Evolutionary conservation across 2,113 vertebrate species (phyloP), one percentile per base, ranked within the genome.

Genomic region (Bambusicola thoracicus): DNA sequence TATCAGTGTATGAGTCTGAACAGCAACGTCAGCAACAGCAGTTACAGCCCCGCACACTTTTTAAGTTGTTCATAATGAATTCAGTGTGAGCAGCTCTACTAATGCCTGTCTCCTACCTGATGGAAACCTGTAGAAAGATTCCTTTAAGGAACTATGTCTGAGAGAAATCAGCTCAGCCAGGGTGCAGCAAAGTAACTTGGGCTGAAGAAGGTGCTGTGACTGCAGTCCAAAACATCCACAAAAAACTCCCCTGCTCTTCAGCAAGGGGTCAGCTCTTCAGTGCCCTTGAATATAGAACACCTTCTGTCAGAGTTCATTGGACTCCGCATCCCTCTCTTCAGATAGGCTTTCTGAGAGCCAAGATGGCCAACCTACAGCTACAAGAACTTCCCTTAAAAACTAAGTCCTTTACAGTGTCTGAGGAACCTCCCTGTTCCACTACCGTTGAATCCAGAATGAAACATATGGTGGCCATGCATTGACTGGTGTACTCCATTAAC

Each of bases 391-490:
- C 6, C 7, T 41, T 36, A 55, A 46, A 62, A 68, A 65, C 22
- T 12, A 15, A 17, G 17, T 68, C 67, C 46, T 62, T 74, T 29
- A 51, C 21, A 27, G 25, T 2, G 32, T 8, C 36, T 65, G 38
- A 41, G 49, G 63, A 62, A 13, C 17, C 30, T 83, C 13, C 25
- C 27, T 56, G 11, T 40, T 51, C 68, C 68, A 30, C 20, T 40
- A 53, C 59, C 2, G 21, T 43, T 1, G 1, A 36, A 61, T 65
- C 46, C 55, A 46, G 36, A 68, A 19, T 6, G 29, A 34, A 11
- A 13, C 2, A 0, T 2, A 7, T 21, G 41, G n/a, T 6, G 15
- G 11, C 30, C 62, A 5, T 9, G 30, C 1, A 1, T 12, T 25
- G 53, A 22, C 3, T 51, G 6, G 27, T 27, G 65, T 27, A 5